Evolutionary conservation across 2,888 invertebrate species (phyloP).

Genomic region (Ptilodon capucinus): DNA sequence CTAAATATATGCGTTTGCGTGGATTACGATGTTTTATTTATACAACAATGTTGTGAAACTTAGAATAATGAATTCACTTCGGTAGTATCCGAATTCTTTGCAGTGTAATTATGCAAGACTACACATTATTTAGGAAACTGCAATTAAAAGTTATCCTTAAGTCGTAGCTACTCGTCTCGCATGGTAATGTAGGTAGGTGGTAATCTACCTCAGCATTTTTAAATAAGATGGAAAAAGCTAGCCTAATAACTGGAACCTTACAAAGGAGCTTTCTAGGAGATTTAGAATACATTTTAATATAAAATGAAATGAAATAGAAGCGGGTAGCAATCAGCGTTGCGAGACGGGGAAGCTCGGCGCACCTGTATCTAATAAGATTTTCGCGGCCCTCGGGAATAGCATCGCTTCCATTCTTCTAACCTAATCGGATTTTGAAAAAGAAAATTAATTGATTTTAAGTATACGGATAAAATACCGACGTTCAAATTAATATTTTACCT

Average conservation of each 20-base stretch:
- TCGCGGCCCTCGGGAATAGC: slow-evolving; percentile 40
- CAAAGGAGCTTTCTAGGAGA: slow-evolving; percentile 1
- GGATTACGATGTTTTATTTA: slow-evolving; percentile 61
- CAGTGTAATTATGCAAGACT: too few species aligned
- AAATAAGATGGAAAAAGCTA: background rate
- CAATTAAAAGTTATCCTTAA: too few species aligned
- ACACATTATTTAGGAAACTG: too few species aligned
- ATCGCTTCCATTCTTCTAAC: slow-evolving; percentile 32
- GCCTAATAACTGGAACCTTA: background rate
- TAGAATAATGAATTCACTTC: too few species aligned
- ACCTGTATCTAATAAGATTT: slow-evolving; percentile 55
- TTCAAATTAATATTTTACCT: background rate
- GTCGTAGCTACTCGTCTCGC: too few species aligned
- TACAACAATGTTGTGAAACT: slow-evolving; percentile 3
- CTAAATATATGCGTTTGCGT: slow-evolving; percentile 79
- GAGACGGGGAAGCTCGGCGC: slow-evolving; percentile 20
- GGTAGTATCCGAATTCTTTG: too few species aligned
- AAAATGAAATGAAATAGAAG: slow-evolving; percentile 31
- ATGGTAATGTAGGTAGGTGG: too few species aligned
- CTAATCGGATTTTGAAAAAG: slow-evolving; percentile 53
- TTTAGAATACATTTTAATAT: slow-evolving; percentile 17
- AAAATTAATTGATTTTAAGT: slow-evolving; percentile 36
- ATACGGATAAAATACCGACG: background rate
- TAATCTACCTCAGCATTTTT: too few species aligned
- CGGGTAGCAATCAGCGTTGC: slow-evolving; percentile 34